A percentile compares a stretch with the other conserved stretches of the same genome.
phyloP scores from a whole-genome alignment of 2,113 vertebrate species.

The Pipra filicauda region DNA sequence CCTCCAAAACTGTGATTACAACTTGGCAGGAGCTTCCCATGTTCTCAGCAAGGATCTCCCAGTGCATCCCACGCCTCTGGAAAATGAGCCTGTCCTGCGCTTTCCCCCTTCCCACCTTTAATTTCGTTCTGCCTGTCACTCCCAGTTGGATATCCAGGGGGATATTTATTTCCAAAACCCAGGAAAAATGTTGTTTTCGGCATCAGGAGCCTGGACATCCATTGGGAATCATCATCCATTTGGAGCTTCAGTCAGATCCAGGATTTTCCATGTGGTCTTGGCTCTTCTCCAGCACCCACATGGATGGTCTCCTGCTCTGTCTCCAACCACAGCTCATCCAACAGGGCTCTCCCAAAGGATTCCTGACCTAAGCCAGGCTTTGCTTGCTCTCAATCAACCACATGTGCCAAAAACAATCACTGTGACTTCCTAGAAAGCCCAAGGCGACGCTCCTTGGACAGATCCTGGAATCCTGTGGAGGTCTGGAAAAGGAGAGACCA shows the following conservation, averaged over 20 bases:
- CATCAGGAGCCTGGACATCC: background rate
- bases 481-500: background rate
- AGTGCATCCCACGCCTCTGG: background rate
- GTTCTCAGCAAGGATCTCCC: background rate
- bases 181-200: background rate
- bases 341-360: background rate
- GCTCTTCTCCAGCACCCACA: rapidly evolving
- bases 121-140: background rate
- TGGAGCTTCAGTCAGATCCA: rapidly evolving
- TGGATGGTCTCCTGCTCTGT: rapidly evolving
- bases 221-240: rapidly evolving
- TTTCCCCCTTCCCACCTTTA: background rate
- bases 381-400: background rate
- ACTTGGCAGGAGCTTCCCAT: rapidly evolving
- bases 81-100: background rate
- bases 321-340: background rate
- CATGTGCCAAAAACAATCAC: background rate
- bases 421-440: background rate
- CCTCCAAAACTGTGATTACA: background rate
- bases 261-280: background rate
- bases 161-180: background rate
- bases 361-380: background rate
- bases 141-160: background rate
- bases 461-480: background rate
- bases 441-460: background rate